Percentiles rank a stretch among this genome's conserved stretches.
These are phyloP conservation scores for Acanthosepion pharaonis DNA, from an alignment of 2,888 invertebrate species.

Conservation along the genomic window DNA sequence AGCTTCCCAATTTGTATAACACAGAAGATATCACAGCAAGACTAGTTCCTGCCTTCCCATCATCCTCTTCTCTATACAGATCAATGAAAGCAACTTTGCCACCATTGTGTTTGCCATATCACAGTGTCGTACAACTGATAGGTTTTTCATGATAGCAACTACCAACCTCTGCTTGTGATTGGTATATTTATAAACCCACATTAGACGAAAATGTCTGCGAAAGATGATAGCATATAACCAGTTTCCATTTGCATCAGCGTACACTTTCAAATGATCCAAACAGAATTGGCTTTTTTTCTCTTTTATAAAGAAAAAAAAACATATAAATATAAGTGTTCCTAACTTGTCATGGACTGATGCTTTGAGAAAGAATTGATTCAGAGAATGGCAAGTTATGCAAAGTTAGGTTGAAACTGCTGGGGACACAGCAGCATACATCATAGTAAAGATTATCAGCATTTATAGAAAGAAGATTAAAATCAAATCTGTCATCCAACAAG, in stretches of 20 bases:
- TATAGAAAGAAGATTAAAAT: no score
- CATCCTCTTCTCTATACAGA: not conserved
- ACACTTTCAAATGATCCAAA: slow-evolving; percentile 36
- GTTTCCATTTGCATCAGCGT: not conserved
- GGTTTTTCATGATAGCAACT: slow-evolving; percentile 6
- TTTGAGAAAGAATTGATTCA: not conserved
- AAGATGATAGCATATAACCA: not conserved
- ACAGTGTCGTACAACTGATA: slow-evolving; percentile 2
- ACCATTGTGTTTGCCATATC: not conserved
- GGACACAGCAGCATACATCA: no score
- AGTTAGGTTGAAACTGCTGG: not conserved
- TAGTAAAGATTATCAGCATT: no score
- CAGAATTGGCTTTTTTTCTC: not conserved
- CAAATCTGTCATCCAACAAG: no score
- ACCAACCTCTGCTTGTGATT: not conserved
- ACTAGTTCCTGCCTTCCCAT: not conserved
- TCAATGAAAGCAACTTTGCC: not conserved
- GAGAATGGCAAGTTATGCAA: not conserved
- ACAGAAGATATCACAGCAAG: not conserved
- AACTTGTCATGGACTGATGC: not conserved
- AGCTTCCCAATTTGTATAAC: not conserved
- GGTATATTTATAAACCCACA: not conserved
- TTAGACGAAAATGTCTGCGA: not conserved
- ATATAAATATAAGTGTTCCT: not conserved
- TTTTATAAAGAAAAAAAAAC: not conserved